These are phyloP conservation scores for Psilopogon haemacephalus DNA, from an alignment of 2,113 vertebrate species.

Conservation along the genomic window DNA sequence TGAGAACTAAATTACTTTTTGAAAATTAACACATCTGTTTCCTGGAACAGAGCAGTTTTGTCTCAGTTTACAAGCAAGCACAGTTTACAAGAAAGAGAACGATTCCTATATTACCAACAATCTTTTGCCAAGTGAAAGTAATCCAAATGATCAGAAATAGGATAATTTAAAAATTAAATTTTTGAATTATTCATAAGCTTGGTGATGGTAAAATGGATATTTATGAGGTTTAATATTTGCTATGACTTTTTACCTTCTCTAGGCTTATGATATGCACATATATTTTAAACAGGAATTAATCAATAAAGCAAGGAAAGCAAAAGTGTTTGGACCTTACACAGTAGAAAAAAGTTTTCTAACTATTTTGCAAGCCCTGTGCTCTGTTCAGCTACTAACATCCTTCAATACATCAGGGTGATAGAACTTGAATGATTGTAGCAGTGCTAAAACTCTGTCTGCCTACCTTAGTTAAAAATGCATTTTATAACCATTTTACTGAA, in stretches of 20 bases:
- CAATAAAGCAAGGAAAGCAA: background rate
- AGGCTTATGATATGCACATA: background rate
- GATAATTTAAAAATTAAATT: background rate
- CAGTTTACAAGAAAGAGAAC: background rate
- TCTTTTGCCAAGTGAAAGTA: background rate
- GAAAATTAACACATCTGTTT: background rate
- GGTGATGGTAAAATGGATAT: background rate
- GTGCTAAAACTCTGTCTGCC: background rate
- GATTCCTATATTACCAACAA: background rate
- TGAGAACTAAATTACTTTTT: background rate
- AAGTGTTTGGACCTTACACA: background rate
- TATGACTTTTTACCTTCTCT: background rate
- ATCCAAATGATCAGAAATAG: background rate
- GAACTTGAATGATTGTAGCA: background rate
- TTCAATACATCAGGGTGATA: no score
- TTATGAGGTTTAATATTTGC: background rate
- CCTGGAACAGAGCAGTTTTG: background rate
- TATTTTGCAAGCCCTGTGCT: accelerated
- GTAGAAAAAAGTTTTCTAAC: background rate
- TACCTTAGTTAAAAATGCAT: background rate
- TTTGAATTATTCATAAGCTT: background rate
- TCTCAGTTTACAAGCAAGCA: background rate
- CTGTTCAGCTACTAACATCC: background rate
- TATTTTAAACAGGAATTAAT: background rate
- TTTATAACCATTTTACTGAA: background rate